phyloP scores from a whole-genome alignment of 1,140 invertebrate species.

The Drosophila watanabei region DNA sequence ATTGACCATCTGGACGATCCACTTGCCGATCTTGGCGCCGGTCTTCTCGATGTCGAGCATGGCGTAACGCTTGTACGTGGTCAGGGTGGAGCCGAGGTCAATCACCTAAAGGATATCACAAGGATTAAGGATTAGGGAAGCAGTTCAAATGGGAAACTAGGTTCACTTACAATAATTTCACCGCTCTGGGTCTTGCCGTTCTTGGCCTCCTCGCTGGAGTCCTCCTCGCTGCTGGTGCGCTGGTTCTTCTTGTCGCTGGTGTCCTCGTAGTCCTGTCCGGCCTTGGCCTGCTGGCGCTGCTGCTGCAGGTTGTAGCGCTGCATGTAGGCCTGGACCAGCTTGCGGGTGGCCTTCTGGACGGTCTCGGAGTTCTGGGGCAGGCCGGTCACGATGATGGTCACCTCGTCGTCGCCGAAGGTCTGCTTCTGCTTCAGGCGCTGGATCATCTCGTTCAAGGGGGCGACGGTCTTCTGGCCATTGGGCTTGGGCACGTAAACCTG shows the following conservation, averaged over 20 bases:
- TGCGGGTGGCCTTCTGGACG: constrained; percentile 65
- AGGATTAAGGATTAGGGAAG: not conserved
- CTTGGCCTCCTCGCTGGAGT: constrained; percentile 50
- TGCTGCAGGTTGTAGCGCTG: constrained; percentile 76
- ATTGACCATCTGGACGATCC: constrained; percentile 67
- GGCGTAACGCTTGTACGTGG: constrained; percentile 67
- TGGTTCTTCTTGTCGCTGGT: constrained; percentile 33
- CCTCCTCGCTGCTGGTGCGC: constrained; percentile 70
- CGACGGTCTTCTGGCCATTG: constrained; percentile 61
- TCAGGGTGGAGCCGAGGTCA: constrained; percentile 67
- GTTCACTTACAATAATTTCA: constrained; percentile 49
- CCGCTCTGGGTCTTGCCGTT: constrained; percentile 53
- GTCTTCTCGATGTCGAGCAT: constrained; percentile 68
- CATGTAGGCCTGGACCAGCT: constrained; percentile 74
- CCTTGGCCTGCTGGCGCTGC: constrained; percentile 49
- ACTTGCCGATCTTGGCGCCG: constrained; percentile 60
- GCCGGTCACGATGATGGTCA: constrained; percentile 79
- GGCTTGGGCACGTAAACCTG: constrained; percentile 56
- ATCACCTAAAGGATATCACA: constrained; percentile 13
- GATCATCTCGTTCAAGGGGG: constrained; percentile 62
- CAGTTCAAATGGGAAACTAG: not conserved
- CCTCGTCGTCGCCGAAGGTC: constrained; percentile 77
- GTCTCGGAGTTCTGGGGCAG: constrained; percentile 58
- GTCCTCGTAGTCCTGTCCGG: constrained; percentile 41
- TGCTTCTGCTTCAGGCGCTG: constrained; percentile 49